Conservation (phyloP, 64 coral and sea anemone species). For the Pachyseris speciosa region DNA sequence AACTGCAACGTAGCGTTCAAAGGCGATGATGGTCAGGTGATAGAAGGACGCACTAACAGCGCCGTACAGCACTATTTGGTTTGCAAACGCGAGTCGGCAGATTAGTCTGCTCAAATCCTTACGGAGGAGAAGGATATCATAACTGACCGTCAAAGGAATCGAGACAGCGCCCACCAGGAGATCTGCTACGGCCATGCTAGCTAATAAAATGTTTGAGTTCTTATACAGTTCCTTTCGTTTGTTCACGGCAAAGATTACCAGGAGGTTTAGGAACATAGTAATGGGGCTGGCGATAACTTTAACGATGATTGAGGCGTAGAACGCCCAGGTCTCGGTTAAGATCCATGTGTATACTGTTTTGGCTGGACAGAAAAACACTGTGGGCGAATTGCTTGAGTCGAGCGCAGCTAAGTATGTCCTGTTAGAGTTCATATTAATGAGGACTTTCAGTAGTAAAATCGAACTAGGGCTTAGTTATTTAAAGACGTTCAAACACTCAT, state of each 20-base stretch:
- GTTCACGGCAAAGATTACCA: neutral
- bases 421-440: neutral
- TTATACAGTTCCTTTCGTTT: neutral
- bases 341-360: conserved; percentile 33
- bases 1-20: conserved; percentile 11
- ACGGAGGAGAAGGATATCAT: neutral
- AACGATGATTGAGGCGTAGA: neutral
- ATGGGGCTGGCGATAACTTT: neutral
- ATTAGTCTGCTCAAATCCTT: neutral
- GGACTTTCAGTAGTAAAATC: neutral
- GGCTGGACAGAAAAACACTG: neutral
- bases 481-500: too few species aligned
- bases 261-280: neutral
- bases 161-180: neutral
- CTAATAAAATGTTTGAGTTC: conserved; percentile 14
- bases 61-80: neutral
- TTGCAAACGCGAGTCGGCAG: neutral
- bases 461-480: too few species aligned
- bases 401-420: neutral
- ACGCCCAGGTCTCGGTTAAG: neutral
- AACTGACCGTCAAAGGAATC: neutral
- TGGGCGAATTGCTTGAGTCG: neutral
- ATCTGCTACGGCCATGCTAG: conserved; percentile 5
- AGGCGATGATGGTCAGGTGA: conserved; percentile 2
- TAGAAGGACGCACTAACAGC: conserved; percentile 10